Evolutionary conservation across 1,140 invertebrate genomes (phyloP), one percentile per base, ranked within the genome.

Genomic region (Temnothorax nylanderi): DNA sequence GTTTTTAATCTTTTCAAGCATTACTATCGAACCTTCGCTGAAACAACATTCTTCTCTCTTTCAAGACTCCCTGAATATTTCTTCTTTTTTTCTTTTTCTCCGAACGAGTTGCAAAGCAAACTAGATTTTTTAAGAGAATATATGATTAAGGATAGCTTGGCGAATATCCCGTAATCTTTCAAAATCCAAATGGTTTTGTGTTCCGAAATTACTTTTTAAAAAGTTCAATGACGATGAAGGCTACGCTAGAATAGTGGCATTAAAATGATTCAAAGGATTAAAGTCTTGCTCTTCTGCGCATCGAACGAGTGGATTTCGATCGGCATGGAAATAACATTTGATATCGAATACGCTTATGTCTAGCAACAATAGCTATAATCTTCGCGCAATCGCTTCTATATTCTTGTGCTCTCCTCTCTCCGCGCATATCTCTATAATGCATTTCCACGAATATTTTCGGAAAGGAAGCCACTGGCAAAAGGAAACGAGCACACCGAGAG

Each of bases 391-490:
- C 5, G 69, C 62, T 62, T 75, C 11, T 49, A 74, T 82, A 54
- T 54, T 80, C 2, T 3, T 16, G n/a, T 56, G n/a, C 34, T 69
- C 13, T 81, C 32, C n/a, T 21, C 37, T 10, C 18, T 18, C 16
- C n/a, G 34, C 26, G 26, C 26, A 26, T 26, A 26, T 26, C 26
- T 26, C 26, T 26, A 26, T 26, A 26, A 26, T 11, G 26, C 18
- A 65, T 47, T 54, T 26, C 13, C 26, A 37, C 26, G 18, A 58
- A 89, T 75, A 21, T 60, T 13, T 56, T 51, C 8, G 69, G 11
- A 37, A 65, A 88, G 60, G 41, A 87, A 85, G 41, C n/a, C 2
- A 56, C 34, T 13, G 18, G 18, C 54, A 76, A 60, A 86, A 89
- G 71, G 44, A 89, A 89, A 84, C 11, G 65, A 37, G 41, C 44